Evolutionary conservation across 1,140 invertebrate species (phyloP).

Genomic region (Drosophila teissieri): DNA sequence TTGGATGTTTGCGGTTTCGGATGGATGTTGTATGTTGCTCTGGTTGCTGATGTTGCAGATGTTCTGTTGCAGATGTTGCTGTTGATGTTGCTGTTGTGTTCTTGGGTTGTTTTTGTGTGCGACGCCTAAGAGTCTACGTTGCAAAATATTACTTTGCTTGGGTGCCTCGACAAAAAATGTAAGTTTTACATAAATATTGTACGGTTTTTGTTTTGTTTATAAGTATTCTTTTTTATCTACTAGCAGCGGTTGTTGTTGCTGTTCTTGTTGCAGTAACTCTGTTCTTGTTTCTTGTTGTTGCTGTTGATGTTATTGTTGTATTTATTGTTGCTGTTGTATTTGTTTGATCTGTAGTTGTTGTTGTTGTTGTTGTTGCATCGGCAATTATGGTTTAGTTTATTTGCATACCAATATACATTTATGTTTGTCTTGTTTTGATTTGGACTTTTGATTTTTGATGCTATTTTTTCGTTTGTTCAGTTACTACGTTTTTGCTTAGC

Average conservation of each 20-base stretch:
- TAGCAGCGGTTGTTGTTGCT: conserved; percentile 56
- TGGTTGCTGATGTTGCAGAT: conserved; percentile 45
- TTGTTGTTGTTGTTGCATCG: conserved; percentile 20
- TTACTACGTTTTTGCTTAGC: conserved; percentile 69
- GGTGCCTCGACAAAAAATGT: conserved; percentile 62
- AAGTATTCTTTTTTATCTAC: conserved; percentile 40
- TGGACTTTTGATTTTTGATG: conserved; percentile 32
- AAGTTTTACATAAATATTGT: conserved; percentile 37
- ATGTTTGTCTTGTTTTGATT: conserved; percentile 53
- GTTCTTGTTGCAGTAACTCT: conserved; percentile 39
- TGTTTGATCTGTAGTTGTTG: conserved; percentile 24
- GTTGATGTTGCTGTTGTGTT: conserved; percentile 48
- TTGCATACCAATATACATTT: conserved; percentile 75
- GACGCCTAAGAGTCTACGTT: conserved; percentile 74
- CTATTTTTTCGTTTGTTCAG: conserved; percentile 47
- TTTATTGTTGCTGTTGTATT: conserved; percentile 42
- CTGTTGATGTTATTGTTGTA: conserved; percentile 34
- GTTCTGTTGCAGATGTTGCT: conserved; percentile 48
- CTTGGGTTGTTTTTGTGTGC: conserved; percentile 55
- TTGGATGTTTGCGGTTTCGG: conserved; percentile 41
- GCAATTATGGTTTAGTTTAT: conserved; percentile 36
- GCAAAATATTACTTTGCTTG: conserved; percentile 65
- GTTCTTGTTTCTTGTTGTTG: conserved; percentile 48
- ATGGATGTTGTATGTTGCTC: conserved; percentile 31
- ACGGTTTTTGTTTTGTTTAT: conserved; percentile 12